Base-by-base conservation (phyloP, 2,888 invertebrate genomes). In the Morinoia aosen region DNA sequence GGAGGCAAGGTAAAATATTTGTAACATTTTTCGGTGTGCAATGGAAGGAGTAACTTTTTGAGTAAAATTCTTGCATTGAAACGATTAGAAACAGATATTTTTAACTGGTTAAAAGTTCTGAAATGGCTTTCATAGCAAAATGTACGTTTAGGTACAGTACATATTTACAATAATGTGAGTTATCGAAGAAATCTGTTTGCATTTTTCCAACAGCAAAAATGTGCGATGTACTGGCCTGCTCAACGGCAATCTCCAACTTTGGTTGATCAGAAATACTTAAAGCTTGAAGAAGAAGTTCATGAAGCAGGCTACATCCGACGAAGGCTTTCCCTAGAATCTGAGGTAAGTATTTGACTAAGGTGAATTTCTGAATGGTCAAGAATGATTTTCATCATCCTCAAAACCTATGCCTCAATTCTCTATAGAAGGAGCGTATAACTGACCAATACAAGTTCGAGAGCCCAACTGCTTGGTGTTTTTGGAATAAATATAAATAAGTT, bases 181-280 rank as follows among this genome's bases (percentile, higher is more conserved):
- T 2, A n/a, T 88, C 12, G 4, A 19, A 0, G 12, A 33, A 88
- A 88, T 88, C 48, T 90, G 16, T 40, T 4, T 33, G 19, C 33
- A n/a, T 58, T 57, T 58, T 58, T 58, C 48, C 58, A 39, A 40
- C 95, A 96, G 96, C 76, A 88, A 16, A 93, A 76, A 64, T 96
- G 96, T 58, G 61, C 95, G 39, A 64, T 88, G 40, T 96, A 96
- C 95, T 96, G 96, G 96, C 96, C 96, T 0, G 14, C 19, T 39
- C 39, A 16, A 76, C 48, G 94, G 58, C 57, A 8, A 11, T n/a
- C 58, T n/a, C 48, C 90, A 90, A 33, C 7, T 39, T 58, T 57
- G 11, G 25, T 25, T 57, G 48, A 14, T n/a, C 58, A n/a, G n/a
- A 25, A 56, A 91, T 56, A 33, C 95, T 61, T 33, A 7, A 76